A percentile compares a stretch with the other conserved stretches of the same genome.
Conservation (phyloP, 2,113 vertebrate genomes). For the Microcebus tavaratra region DNA sequence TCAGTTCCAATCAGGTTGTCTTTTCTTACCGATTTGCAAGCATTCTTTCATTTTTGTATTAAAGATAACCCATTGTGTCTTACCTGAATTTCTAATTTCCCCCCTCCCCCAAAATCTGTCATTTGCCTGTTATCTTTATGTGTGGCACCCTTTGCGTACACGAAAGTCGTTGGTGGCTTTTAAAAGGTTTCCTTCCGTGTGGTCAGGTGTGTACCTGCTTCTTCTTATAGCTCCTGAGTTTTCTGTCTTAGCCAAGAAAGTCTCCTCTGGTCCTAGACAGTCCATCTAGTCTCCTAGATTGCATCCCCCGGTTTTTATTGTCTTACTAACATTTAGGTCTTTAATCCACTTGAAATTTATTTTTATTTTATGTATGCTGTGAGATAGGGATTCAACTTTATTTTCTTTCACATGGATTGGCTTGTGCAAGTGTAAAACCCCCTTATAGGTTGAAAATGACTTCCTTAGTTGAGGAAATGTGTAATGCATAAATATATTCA, state of each 20-base stretch:
- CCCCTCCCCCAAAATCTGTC: background rate
- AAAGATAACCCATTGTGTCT: background rate
- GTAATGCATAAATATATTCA: background rate
- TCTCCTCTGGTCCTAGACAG: background rate
- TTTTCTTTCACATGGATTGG: background rate
- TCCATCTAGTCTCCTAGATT: background rate
- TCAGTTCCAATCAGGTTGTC: background rate
- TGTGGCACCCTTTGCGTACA: background rate
- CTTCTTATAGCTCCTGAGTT: background rate
- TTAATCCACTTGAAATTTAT: background rate
- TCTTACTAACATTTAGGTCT: background rate
- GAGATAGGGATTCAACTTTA: slow-evolving; percentile 2
- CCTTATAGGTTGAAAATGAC: background rate
- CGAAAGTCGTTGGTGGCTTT: background rate
- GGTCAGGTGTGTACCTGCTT: background rate
- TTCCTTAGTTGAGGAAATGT: background rate
- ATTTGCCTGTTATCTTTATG: background rate
- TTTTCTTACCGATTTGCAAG: background rate
- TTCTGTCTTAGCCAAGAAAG: background rate
- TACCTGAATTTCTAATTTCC: background rate
- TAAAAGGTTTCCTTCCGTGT: background rate
- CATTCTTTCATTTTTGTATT: background rate
- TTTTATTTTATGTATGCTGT: background rate
- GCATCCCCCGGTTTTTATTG: background rate
- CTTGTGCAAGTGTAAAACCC: background rate